Base-by-base conservation (phyloP, 2,888 invertebrate genomes). In the Pandemis cinnamomeana region DNA sequence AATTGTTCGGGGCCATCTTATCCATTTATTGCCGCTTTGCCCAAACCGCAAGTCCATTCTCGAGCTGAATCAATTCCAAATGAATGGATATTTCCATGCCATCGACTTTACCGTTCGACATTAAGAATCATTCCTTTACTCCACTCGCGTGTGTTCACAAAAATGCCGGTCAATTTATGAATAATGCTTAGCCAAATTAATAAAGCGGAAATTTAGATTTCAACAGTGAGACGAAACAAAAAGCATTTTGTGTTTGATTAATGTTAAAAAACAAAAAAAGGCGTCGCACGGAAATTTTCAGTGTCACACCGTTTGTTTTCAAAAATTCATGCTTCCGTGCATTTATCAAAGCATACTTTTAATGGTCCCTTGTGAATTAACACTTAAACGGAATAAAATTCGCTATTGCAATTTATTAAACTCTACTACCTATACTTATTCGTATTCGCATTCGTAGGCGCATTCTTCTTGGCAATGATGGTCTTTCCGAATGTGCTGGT, bases 41-140 rank as follows among this genome's bases (percentile, higher is more conserved):
- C 86, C 85, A 82, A 53, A 85, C 67, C 69, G 60, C 75, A 67
- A 71, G 75, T 77, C 75, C 64, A 83, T 88, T 89, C 85, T 86
- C 80, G 82, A 82, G 82, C 82, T 82, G 82, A 87, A 90, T 89
- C 85, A 83, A 82, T 91, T 91, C 90, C 91, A 82, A 83, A 68
- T 77, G 87, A 86, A 85, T 84, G 86, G 84, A 67, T 87, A 87
- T 91, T 93, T 92, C 90, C 90, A 87, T 86, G 83, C 89, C 90
- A 89, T 82, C 84, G 86, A 78, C 76, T 86, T 86, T 85, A 84
- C 81, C 84, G 81, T 83, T 84, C 84, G 81, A 84, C 83, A 86
- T 88, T 86, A 85, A 83, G 82, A 84, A 79, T 82, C 79, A 83
- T 84, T 86, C 81, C 82, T 80, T 84, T 85, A 82, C 84, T 85